A percentile compares a stretch with the other conserved stretches of the same genome.
Conservation (phyloP, 2,113 vertebrate species). For the Australoheros scitulus region DNA sequence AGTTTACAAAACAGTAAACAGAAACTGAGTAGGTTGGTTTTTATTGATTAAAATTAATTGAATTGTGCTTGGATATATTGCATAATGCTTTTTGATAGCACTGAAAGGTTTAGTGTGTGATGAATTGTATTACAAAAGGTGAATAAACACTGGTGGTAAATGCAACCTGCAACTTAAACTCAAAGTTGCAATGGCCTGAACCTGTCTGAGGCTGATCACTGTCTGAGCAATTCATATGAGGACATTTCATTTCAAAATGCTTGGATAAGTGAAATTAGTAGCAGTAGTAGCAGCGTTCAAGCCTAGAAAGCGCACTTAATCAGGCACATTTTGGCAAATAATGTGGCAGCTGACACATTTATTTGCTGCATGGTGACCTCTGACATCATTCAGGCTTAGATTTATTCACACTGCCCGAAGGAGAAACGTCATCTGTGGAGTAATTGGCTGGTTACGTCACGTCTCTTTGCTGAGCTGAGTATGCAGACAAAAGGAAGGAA, state of each 20-base stretch:
- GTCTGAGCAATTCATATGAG: background rate
- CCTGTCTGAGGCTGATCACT: background rate
- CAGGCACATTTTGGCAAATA: background rate
- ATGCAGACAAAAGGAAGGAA: background rate
- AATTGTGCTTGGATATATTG: background rate
- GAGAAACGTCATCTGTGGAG: conserved; percentile 1
- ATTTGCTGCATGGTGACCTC: background rate
- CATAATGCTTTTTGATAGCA: background rate
- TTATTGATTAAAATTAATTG: too few species aligned
- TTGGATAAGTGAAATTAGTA: too few species aligned
- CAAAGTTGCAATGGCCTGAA: too few species aligned
- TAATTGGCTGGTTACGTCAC: conserved; percentile 28
- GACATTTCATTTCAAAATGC: background rate
- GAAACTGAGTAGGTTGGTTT: too few species aligned
- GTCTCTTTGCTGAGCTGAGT: conserved; percentile 5
- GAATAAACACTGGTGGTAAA: background rate
- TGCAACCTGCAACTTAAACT: background rate
- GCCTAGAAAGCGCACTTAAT: background rate
- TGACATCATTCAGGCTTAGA: conserved; percentile 5
- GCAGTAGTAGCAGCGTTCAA: background rate
- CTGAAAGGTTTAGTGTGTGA: background rate
- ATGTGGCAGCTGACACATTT: background rate
- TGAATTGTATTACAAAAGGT: background rate
- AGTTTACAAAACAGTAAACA: too few species aligned
- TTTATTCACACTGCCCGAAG: background rate